Conservation (phyloP, 2,888 invertebrate genomes). For the Cheilosia vulpina region DNA sequence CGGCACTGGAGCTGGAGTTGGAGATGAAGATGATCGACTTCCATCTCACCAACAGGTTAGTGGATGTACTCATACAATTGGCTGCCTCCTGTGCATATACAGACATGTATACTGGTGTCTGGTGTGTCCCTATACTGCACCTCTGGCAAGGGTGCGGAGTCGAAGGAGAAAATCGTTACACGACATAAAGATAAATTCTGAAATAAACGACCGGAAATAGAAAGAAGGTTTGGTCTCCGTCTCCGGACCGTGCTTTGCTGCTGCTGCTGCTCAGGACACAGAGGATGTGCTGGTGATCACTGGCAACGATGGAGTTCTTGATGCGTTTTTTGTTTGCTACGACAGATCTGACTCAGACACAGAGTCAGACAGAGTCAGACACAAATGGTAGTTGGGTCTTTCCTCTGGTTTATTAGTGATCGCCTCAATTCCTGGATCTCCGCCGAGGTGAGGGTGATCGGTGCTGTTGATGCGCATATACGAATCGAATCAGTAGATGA, state of each 20-base stretch:
- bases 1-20: conserved; percentile 14
- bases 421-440: conserved; percentile 28
- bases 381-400: conserved; percentile 11
- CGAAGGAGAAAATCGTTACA: conserved; percentile 69
- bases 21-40: conserved; percentile 61
- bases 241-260: neutral
- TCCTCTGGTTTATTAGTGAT: conserved; percentile 26
- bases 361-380: conserved; percentile 2
- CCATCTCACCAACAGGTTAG: conserved; percentile 55
- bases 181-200: conserved; percentile 71
- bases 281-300: conserved; percentile 44
- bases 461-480: neutral
- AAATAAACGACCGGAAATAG: conserved; percentile 74
- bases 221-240: conserved; percentile 63
- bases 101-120: neutral
- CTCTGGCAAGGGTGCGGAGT: conserved; percentile 61
- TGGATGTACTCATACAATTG: conserved; percentile 19
- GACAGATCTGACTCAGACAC: conserved; percentile 53
- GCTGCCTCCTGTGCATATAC: conserved; percentile 32
- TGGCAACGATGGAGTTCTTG: conserved; percentile 34
- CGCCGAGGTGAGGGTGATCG: conserved; percentile 34
- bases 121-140: conserved; percentile 22
- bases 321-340: conserved; percentile 14
- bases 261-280: conserved; percentile 31
- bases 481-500: conserved; percentile 52